Conservation (phyloP, 2,888 invertebrate species). For the Nomada lathburiana region DNA sequence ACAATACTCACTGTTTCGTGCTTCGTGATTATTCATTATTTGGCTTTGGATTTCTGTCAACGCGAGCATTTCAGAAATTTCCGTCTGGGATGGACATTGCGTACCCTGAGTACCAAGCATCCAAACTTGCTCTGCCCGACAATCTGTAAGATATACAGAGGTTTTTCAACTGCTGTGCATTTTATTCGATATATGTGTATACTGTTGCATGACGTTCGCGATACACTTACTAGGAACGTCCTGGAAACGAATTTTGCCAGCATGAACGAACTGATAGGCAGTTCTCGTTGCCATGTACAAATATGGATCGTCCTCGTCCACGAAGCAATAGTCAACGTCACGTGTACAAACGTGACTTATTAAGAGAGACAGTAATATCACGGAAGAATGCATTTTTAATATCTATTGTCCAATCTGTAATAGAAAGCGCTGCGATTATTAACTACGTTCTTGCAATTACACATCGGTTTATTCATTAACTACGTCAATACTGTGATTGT, state of each 20-base stretch:
- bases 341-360: constrained; percentile 65
- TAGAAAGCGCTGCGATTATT: neutral
- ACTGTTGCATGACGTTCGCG: neutral
- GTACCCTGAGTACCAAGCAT: constrained; percentile 90
- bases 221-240: constrained; percentile 87
- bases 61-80: constrained; percentile 86
- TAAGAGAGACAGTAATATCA: constrained; percentile 46
- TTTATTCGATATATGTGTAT: neutral
- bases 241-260: constrained; percentile 87
- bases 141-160: constrained; percentile 85
- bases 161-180: neutral
- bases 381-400: constrained; percentile 25
- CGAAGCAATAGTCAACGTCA: constrained; percentile 86
- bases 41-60: constrained; percentile 87
- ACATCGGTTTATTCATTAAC: neutral
- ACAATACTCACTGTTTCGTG: constrained; percentile 85
- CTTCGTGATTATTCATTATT: constrained; percentile 88
- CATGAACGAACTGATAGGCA: constrained; percentile 89
- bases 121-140: constrained; percentile 90
- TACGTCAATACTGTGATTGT: neutral
- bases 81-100: constrained; percentile 87
- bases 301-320: constrained; percentile 88
- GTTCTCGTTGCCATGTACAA: constrained; percentile 90
- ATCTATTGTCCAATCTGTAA: constrained; percentile 12
- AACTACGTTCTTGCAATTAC: neutral